Conservation (phyloP, 2,888 invertebrate genomes). For the Hipparchia semele region DNA sequence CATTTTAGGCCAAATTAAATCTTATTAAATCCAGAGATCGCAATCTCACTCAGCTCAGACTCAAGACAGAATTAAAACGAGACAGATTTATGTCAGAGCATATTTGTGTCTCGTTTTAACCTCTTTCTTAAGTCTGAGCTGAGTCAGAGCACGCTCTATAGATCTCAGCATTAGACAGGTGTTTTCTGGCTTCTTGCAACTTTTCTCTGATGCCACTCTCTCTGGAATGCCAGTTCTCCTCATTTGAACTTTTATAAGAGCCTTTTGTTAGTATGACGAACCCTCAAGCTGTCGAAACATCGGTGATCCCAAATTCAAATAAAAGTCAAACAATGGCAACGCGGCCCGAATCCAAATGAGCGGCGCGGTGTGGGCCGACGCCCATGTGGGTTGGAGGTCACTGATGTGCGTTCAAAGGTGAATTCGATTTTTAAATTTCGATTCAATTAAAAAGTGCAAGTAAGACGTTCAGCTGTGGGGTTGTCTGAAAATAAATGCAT, state of each 20-base stretch:
- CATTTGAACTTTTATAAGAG: neutral
- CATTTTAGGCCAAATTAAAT: too few relatives aligned
- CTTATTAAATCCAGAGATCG: too few relatives aligned
- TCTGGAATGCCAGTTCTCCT: neutral
- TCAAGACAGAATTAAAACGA: too few relatives aligned
- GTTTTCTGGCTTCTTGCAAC: too few relatives aligned
- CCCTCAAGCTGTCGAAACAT: conserved; percentile 54
- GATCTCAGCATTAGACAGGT: too few relatives aligned
- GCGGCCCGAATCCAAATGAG: conserved; percentile 74
- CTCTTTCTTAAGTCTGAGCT: too few relatives aligned
- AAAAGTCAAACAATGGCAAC: conserved; percentile 76
- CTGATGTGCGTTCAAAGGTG: conserved; percentile 33
- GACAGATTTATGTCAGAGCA: too few relatives aligned
- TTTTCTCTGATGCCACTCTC: too few relatives aligned
- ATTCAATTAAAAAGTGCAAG: conserved; percentile 19
- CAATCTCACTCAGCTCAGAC: too few relatives aligned
- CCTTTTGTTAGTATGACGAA: conserved; percentile 43
- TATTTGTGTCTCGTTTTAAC: too few relatives aligned
- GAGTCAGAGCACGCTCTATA: too few relatives aligned
- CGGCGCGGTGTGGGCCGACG: conserved; percentile 68
- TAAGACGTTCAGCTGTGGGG: neutral
- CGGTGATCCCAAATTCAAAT: conserved; percentile 65
- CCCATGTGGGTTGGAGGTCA: conserved; percentile 80
- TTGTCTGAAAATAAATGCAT: too few relatives aligned
- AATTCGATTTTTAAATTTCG: conserved; percentile 33